Evolutionary conservation across 2,113 vertebrate species (phyloP).

Genomic region (Limanda limanda): DNA sequence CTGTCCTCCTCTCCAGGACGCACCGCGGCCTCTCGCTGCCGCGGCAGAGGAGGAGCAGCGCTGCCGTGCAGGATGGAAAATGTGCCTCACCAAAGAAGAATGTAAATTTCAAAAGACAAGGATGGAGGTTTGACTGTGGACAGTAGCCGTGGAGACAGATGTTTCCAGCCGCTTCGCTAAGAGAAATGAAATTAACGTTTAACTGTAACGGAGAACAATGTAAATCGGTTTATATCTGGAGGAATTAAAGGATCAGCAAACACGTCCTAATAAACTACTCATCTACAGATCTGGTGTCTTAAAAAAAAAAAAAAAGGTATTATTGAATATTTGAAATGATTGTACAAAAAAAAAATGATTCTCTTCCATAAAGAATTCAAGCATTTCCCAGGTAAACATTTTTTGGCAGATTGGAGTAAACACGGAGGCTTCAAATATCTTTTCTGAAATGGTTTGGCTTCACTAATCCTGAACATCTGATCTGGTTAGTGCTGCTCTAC

Average conservation of each 20-base stretch:
- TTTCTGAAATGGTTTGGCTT: conserved; percentile 23
- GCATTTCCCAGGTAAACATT: conserved; percentile 82
- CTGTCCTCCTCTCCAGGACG: conserved; percentile 22
- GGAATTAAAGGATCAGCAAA: background rate
- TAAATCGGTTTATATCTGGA: conserved; percentile 13
- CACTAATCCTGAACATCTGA: conserved; percentile 6
- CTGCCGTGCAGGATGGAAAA: conserved; percentile 56
- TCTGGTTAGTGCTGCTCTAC: conserved; percentile 19
- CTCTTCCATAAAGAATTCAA: conserved; percentile 73
- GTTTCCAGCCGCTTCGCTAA: conserved; percentile 45
- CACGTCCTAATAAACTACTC: conserved; percentile 2
- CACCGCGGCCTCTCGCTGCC: conserved; percentile 41
- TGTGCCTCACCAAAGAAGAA: conserved; percentile 53
- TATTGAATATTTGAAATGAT: conserved; percentile 22
- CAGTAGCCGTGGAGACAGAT: conserved; percentile 41
- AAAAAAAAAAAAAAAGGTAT: background rate
- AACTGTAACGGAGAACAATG: background rate
- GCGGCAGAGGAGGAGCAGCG: conserved; percentile 12
- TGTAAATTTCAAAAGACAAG: conserved; percentile 51
- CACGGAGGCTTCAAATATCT: conserved; percentile 29
- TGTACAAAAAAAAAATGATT: conserved; percentile 14
- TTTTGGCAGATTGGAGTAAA: conserved; percentile 57
- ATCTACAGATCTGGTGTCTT: conserved; percentile 21
- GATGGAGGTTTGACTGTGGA: conserved; percentile 44
- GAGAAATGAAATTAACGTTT: conserved; percentile 12